These are phyloP conservation scores for Drosophila melanica DNA, from an alignment of 1,140 invertebrate species.

Conservation along the genomic window DNA sequence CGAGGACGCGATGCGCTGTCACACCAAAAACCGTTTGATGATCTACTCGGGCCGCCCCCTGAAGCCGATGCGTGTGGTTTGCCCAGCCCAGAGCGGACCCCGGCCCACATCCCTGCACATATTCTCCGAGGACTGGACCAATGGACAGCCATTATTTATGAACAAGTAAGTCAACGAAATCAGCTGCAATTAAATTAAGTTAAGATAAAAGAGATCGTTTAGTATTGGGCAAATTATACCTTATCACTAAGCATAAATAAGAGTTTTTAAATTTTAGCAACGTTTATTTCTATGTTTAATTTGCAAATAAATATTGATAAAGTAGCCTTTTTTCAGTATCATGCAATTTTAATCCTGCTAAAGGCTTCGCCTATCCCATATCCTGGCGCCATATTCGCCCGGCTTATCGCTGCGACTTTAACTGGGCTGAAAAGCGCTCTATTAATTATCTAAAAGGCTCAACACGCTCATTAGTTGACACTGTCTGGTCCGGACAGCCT, in stretches of 20 bases:
- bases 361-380: not conserved
- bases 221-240: no score
- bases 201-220: no score
- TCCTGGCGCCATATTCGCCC: slow-evolving; percentile 5
- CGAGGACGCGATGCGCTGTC: slow-evolving; percentile 86
- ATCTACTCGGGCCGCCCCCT: slow-evolving; percentile 87
- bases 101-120: slow-evolving; percentile 88
- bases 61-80: slow-evolving; percentile 89
- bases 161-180: slow-evolving; percentile 74
- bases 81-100: slow-evolving; percentile 88
- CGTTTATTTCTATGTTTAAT: no score
- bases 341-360: not conserved
- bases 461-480: slow-evolving; percentile 52
- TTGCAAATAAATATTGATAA: no score
- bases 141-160: slow-evolving; percentile 76
- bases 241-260: no score
- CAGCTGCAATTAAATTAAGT: no score
- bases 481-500: slow-evolving; percentile 21
- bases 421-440: slow-evolving; percentile 38
- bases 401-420: slow-evolving; percentile 14
- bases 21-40: slow-evolving; percentile 87
- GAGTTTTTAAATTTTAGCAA: no score
- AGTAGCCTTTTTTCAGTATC: no score
- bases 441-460: slow-evolving; percentile 54
- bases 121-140: slow-evolving; percentile 90